Conservation (phyloP, 2,797 vertebrate genomes). For the Lacerta bilineata region DNA sequence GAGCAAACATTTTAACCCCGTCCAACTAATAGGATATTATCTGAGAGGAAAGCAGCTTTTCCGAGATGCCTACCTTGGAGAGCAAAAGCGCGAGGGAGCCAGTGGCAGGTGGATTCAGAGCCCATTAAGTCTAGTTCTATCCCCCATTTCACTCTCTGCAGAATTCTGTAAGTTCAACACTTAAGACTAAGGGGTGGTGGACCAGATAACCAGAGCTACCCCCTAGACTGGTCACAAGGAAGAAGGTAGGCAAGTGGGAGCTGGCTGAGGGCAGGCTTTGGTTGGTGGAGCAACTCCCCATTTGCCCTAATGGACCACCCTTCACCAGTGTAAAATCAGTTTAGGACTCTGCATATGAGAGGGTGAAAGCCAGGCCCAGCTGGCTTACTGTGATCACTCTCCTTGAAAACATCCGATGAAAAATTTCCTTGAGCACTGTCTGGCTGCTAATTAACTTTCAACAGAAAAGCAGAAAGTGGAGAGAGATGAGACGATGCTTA, state of each 20-base stretch:
- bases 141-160: too few relatives aligned
- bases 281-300: too few relatives aligned
- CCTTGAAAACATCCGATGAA: slow-evolving; percentile 30
- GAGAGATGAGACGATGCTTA: background rate
- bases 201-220: too few relatives aligned
- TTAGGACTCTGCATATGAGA: slow-evolving; percentile 24
- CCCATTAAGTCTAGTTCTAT: too few relatives aligned
- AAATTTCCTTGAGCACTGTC: slow-evolving; percentile 41
- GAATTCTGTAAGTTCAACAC: too few relatives aligned
- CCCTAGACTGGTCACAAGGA: too few relatives aligned
- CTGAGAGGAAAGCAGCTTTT: background rate
- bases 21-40: background rate
- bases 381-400: slow-evolving; percentile 46
- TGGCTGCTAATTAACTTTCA: slow-evolving; percentile 13
- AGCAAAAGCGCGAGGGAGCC: too few relatives aligned
- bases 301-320: too few relatives aligned
- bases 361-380: slow-evolving; percentile 27
- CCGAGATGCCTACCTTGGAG: slow-evolving; percentile 10
- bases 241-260: too few relatives aligned
- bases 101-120: too few relatives aligned
- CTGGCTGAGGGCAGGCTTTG: too few relatives aligned
- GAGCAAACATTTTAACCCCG: background rate
- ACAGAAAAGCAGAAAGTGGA: slow-evolving; percentile 4
- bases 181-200: too few relatives aligned
- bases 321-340: slow-evolving; percentile 34